Evolutionary conservation across 2,888 invertebrate species (phyloP).

Genomic region (Pachycephus smyrnensis): DNA sequence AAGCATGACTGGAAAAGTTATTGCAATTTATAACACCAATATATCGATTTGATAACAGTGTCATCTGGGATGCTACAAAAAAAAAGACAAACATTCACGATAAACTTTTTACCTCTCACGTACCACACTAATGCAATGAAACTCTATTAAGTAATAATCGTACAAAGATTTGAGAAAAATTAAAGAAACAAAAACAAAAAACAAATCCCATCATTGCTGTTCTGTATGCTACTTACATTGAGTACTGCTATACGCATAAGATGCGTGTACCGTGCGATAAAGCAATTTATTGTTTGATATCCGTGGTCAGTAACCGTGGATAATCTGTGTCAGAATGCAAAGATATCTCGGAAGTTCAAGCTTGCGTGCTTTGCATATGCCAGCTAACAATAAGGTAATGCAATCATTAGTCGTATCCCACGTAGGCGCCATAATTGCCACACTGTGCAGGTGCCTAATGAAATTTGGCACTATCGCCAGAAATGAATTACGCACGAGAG

Average conservation of each 20-base stretch:
- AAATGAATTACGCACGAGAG: neutral
- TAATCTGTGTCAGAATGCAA: conserved; percentile 2
- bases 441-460: neutral
- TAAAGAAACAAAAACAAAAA: too few relatives aligned
- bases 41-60: neutral
- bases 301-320: conserved; percentile 10
- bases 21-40: neutral
- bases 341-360: neutral
- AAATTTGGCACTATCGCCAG: neutral
- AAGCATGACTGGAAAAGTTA: neutral
- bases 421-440: neutral
- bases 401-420: neutral
- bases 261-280: neutral
- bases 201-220: neutral
- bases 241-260: neutral
- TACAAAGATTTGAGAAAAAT: neutral
- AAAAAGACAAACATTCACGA: neutral
- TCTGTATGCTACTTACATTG: neutral
- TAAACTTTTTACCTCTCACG: neutral
- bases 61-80: neutral
- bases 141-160: neutral
- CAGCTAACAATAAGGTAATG: neutral
- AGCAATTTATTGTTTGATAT: neutral
- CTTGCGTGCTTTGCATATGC: neutral
- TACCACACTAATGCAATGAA: neutral